Percentiles rank a stretch among this genome's conserved stretches.
Conservation (phyloP, 2,797 vertebrate genomes). For the Manis javanica region DNA sequence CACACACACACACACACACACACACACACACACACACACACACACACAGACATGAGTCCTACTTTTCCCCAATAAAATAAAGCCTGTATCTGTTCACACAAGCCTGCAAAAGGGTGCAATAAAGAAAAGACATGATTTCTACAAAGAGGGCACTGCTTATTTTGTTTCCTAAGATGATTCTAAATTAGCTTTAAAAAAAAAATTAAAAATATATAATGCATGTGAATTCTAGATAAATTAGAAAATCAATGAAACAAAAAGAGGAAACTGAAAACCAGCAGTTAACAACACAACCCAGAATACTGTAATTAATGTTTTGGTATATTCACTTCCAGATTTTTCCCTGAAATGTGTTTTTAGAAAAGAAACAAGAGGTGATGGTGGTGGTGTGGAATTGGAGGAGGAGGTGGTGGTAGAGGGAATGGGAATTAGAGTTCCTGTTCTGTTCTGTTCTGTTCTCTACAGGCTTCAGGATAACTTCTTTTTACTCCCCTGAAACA, state of each 20-base stretch:
- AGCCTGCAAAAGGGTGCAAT: neutral
- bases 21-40: neutral
- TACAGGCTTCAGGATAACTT: neutral
- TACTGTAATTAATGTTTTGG: neutral
- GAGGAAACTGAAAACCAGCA: neutral
- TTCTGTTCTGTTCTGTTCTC: neutral
- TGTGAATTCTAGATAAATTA: neutral
- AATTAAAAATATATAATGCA: neutral
- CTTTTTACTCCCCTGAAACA: neutral
- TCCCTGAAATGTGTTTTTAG: neutral
- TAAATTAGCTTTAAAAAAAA: neutral
- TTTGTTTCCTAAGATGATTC: constrained; percentile 1
- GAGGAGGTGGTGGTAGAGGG: too few species aligned
- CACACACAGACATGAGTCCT: neutral
- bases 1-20: neutral
- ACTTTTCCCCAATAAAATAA: neutral
- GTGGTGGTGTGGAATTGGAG: neutral
- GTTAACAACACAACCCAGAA: neutral
- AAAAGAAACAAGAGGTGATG: neutral
- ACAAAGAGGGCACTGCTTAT: neutral
- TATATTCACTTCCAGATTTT: neutral
- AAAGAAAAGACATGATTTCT: neutral
- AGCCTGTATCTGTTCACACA: neutral
- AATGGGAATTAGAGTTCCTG: neutral
- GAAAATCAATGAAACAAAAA: neutral